Evolutionary conservation across 2,113 vertebrate genomes (phyloP).

Genomic region (Ophthalmotilapia sp.): DNA sequence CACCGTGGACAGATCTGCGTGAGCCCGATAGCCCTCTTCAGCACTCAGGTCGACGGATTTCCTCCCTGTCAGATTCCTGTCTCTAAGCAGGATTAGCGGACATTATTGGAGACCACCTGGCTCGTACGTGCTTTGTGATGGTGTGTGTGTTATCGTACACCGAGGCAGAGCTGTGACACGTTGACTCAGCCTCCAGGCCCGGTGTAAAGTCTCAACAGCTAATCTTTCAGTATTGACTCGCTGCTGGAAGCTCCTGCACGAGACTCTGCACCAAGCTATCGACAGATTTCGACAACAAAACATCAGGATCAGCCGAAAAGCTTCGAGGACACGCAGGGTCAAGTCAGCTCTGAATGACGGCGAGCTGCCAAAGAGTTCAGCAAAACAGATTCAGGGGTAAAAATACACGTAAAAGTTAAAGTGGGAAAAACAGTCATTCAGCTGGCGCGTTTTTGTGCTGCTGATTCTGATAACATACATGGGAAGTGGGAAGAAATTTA

Average conservation of each 20-base stretch:
- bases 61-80: slow-evolving; percentile 47
- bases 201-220: slow-evolving; percentile 37
- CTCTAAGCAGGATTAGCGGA: slow-evolving; percentile 49
- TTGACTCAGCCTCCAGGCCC: slow-evolving; percentile 53
- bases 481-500: background rate
- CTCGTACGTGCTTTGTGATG: slow-evolving; percentile 10
- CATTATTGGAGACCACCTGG: slow-evolving; percentile 28
- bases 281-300: slow-evolving; percentile 17
- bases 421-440: background rate
- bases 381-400: background rate
- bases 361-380: background rate
- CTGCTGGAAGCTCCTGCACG: slow-evolving; percentile 25
- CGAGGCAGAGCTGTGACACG: slow-evolving; percentile 8
- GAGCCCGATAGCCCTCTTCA: slow-evolving; percentile 27
- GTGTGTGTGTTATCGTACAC: slow-evolving; percentile 54
- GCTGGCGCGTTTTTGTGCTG: background rate
- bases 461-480: background rate
- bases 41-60: slow-evolving; percentile 10
- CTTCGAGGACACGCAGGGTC: slow-evolving; percentile 32
- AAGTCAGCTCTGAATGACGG: background rate
- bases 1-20: slow-evolving; percentile 14
- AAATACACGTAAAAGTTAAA: background rate
- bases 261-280: slow-evolving; percentile 13
- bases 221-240: slow-evolving; percentile 60
- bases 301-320: slow-evolving; percentile 24